phyloP scores from a whole-genome alignment of 2,888 invertebrate genomes.

The Drosophila peninsularis region DNA sequence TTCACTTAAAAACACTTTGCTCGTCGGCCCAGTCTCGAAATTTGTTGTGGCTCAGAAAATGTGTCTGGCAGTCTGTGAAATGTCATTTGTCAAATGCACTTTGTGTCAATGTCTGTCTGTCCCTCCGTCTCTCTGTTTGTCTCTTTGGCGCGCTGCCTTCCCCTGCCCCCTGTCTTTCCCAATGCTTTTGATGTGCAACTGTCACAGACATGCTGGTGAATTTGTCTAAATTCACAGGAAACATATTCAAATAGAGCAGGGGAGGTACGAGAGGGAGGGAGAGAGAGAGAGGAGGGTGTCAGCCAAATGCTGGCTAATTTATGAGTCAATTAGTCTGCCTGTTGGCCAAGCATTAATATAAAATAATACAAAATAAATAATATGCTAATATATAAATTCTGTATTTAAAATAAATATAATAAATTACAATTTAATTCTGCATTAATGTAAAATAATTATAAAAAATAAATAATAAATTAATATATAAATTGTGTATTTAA shows the following conservation, averaged over 20 bases:
- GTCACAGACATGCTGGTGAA: slow-evolving; percentile 75
- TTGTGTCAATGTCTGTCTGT: slow-evolving; percentile 64
- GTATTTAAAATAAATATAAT: slow-evolving; percentile 10
- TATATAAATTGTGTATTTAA: too few relatives aligned
- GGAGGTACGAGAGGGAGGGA: too few relatives aligned
- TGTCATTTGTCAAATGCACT: slow-evolving; percentile 83
- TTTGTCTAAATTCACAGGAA: slow-evolving; percentile 62
- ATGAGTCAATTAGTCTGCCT: slow-evolving; percentile 71
- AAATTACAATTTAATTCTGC: too few relatives aligned
- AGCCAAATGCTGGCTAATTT: slow-evolving; percentile 59
- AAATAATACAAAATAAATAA: background rate
- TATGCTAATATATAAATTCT: slow-evolving; percentile 39
- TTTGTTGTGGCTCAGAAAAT: slow-evolving; percentile 54
- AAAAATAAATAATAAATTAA: too few relatives aligned
- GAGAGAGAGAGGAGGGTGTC: background rate
- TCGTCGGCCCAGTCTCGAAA: slow-evolving; percentile 58
- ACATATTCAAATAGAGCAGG: slow-evolving; percentile 8
- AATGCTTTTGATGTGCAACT: slow-evolving; percentile 68
- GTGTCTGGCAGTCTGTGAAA: slow-evolving; percentile 81
- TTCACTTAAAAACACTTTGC: slow-evolving; percentile 77
- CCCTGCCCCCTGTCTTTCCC: slow-evolving; percentile 13
- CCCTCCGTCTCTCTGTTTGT: background rate
- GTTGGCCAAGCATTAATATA: slow-evolving; percentile 50
- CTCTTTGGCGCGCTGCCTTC: slow-evolving; percentile 31
- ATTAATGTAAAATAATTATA: too few relatives aligned